These are phyloP conservation scores for Rhodinocichla rosea DNA, from an alignment of 2,113 vertebrate species.

Conservation along the genomic window DNA sequence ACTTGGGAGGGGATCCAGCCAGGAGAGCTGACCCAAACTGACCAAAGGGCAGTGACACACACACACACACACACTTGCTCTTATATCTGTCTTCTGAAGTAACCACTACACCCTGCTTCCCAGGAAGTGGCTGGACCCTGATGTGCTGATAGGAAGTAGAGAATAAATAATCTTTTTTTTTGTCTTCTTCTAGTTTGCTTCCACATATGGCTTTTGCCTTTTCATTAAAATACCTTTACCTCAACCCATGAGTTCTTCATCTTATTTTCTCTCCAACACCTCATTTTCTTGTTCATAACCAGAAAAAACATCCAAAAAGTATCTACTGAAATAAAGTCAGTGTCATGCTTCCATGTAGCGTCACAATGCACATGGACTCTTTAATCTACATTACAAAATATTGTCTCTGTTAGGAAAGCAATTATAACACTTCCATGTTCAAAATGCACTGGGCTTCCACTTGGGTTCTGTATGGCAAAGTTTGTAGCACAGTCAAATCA, in stretches of 20 bases:
- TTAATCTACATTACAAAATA: neutral
- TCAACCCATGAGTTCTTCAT: neutral
- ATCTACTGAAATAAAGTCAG: neutral
- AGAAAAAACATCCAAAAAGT: neutral
- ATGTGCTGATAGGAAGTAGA: neutral
- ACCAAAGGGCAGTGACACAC: neutral
- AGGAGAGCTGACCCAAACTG: neutral
- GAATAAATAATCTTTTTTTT: neutral
- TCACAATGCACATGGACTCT: neutral
- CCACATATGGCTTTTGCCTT: neutral
- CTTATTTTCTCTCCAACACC: neutral
- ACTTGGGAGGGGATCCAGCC: neutral
- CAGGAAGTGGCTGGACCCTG: neutral
- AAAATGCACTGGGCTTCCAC: neutral
- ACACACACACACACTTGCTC: neutral
- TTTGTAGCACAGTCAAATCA: neutral
- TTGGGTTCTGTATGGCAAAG: neutral
- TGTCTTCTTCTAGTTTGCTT: neutral
- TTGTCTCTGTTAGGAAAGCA: neutral
- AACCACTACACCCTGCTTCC: neutral
- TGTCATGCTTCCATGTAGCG: neutral
- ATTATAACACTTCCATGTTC: neutral
- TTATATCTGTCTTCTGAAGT: neutral
- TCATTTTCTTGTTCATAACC: neutral
- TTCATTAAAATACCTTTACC: neutral